Conservation (phyloP, 2,113 vertebrate genomes). For the Choloepus hoffmanni region DNA sequence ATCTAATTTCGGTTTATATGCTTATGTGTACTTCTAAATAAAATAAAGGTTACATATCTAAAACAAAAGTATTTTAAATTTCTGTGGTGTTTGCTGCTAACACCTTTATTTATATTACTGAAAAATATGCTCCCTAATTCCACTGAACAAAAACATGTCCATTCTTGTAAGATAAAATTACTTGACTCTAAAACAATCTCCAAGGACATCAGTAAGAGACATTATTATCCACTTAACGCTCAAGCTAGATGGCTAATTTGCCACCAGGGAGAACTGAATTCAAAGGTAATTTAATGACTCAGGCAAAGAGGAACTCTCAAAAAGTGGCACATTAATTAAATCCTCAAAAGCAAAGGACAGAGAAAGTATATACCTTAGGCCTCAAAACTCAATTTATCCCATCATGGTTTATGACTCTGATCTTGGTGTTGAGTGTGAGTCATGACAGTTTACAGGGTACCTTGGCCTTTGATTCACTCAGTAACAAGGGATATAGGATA, state of each 20-base stretch:
- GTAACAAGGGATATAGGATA: not conserved
- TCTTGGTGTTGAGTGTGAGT: not conserved
- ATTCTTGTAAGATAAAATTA: slow-evolving; percentile 65
- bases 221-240: slow-evolving; percentile 65
- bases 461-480: not conserved
- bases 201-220: slow-evolving; percentile 2
- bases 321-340: slow-evolving; percentile 60
- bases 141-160: slow-evolving; percentile 57
- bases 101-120: not conserved
- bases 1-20: not conserved
- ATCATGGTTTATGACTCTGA: not conserved
- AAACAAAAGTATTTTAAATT: slow-evolving; percentile 39
- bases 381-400: slow-evolving; percentile 21
- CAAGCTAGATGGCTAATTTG: slow-evolving; percentile 59
- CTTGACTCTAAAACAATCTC: slow-evolving; percentile 66
- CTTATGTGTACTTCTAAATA: not conserved
- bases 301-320: slow-evolving; percentile 26
- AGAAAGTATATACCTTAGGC: not conserved
- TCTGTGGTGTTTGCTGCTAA: not conserved
- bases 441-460: not conserved
- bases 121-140: slow-evolving; percentile 40
- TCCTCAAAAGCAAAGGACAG: slow-evolving; percentile 49
- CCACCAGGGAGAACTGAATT: slow-evolving; percentile 58
- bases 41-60: not conserved
- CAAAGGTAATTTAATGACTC: slow-evolving; percentile 66